These are phyloP conservation scores for Oeneis ivallda DNA, from an alignment of 2,888 invertebrate species.

Conservation along the genomic window DNA sequence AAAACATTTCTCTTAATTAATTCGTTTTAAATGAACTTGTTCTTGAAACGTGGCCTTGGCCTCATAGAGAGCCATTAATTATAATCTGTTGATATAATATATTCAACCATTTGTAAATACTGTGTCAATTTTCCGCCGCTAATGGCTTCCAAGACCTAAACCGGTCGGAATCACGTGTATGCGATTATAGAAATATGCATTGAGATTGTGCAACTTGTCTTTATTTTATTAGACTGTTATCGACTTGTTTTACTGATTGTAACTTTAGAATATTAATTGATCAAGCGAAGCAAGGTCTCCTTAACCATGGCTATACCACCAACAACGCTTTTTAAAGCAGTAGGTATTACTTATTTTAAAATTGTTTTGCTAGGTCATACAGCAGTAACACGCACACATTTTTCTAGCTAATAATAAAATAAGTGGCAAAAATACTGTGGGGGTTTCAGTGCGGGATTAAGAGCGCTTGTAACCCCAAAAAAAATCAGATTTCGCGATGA, in stretches of 20 bases:
- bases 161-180: slow-evolving; percentile 24
- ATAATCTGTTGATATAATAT: background rate
- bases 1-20: background rate
- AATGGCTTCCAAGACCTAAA: slow-evolving; percentile 19
- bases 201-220: slow-evolving; percentile 7
- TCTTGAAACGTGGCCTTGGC: slow-evolving; percentile 15
- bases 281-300: no score
- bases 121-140: slow-evolving; percentile 23
- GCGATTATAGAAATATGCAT: slow-evolving; percentile 10
- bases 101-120: slow-evolving; percentile 16
- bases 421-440: no score
- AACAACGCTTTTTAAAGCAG: no score
- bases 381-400: no score
- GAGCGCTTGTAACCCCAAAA: no score
- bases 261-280: background rate
- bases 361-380: no score
- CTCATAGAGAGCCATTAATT: slow-evolving; percentile 12
- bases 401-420: no score
- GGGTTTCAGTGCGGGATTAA: no score
- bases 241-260: background rate
- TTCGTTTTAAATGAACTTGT: slow-evolving; percentile 1
- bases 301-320: no score
- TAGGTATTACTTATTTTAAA: no score
- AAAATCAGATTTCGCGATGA: no score
- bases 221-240: slow-evolving; percentile 6